Evolutionary conservation across 2,888 invertebrate species (phyloP).

Genomic region (Coenonympha glycerion): DNA sequence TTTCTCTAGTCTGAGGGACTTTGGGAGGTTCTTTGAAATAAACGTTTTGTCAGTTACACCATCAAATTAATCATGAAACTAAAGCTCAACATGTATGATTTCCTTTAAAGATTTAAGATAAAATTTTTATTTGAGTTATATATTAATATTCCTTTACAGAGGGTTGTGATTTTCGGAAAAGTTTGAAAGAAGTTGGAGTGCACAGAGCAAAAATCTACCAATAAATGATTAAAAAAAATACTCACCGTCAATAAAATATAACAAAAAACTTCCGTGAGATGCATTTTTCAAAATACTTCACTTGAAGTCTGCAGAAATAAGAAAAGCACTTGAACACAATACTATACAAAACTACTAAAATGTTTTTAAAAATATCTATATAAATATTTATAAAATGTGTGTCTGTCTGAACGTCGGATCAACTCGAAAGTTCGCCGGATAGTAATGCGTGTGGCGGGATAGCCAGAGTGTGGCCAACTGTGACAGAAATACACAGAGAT

Average conservation of each 20-base stretch:
- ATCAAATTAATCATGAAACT: too few species aligned
- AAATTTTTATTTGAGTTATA: too few species aligned
- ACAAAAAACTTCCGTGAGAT: constrained; percentile 42
- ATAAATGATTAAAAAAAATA: constrained; percentile 19
- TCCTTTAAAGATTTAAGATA: too few species aligned
- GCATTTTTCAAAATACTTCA: constrained; percentile 44
- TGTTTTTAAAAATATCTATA: constrained; percentile 25
- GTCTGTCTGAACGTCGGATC: constrained; percentile 35
- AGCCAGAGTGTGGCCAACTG: constrained; percentile 42
- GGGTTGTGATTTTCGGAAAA: too few species aligned
- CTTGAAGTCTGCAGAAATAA: constrained; percentile 13
- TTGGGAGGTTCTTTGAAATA: too few species aligned
- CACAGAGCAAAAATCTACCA: too few species aligned
- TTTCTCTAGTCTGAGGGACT: too few species aligned
- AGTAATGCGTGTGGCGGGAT: constrained; percentile 45
- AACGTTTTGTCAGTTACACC: too few species aligned
- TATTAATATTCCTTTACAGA: too few species aligned
- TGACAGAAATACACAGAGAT: constrained; percentile 43
- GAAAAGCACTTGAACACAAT: constrained; percentile 15
- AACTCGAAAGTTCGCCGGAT: constrained; percentile 46
- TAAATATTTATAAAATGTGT: constrained; percentile 17
- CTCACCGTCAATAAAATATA: constrained; percentile 55
- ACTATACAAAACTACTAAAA: constrained; percentile 1
- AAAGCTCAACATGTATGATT: too few species aligned
- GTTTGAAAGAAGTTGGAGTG: too few species aligned